Percentiles rank a stretch among this genome's conserved stretches.
Evolutionary conservation across 2,888 invertebrate species (phyloP).

Genomic region (Andrena flavipes): DNA sequence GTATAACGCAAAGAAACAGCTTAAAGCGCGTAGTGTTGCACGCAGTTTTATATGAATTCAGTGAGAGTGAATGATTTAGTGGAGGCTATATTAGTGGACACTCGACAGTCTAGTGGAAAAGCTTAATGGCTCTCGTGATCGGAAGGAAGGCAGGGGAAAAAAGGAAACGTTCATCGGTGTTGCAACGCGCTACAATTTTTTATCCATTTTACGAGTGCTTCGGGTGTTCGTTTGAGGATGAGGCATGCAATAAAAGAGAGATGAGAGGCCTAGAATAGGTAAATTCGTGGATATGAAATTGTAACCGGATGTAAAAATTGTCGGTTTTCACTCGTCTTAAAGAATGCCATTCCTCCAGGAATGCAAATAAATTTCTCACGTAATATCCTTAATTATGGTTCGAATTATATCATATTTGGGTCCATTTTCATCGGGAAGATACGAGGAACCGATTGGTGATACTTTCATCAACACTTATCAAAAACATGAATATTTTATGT

Average conservation of each 20-base stretch:
- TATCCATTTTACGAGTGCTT: conserved; percentile 58
- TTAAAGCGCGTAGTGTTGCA: background rate
- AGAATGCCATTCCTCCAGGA: conserved; percentile 8
- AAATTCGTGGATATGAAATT: conserved; percentile 55
- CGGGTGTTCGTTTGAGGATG: conserved; percentile 50
- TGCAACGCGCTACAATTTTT: conserved; percentile 55
- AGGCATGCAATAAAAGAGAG: conserved; percentile 7
- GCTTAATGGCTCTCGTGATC: conserved; percentile 56
- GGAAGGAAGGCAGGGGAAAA: conserved; percentile 27
- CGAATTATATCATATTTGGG: no score
- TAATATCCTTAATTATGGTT: no score
- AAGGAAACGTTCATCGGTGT: conserved; percentile 52
- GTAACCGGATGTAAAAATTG: conserved; percentile 24
- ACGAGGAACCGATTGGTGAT: no score
- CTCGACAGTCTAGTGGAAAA: conserved; percentile 59
- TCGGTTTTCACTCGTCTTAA: conserved; percentile 16
- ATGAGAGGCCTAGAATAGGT: background rate
- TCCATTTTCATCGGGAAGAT: no score
- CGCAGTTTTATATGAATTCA: conserved; percentile 6
- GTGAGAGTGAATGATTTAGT: conserved; percentile 55
- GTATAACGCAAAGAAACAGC: background rate
- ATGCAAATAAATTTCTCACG: no score
- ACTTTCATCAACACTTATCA: no score
- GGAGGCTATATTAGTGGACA: conserved; percentile 58
- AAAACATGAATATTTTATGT: no score